Evolutionary conservation across 2,797 vertebrate species (phyloP).

Genomic region (Scolopax bukidnonensis): DNA sequence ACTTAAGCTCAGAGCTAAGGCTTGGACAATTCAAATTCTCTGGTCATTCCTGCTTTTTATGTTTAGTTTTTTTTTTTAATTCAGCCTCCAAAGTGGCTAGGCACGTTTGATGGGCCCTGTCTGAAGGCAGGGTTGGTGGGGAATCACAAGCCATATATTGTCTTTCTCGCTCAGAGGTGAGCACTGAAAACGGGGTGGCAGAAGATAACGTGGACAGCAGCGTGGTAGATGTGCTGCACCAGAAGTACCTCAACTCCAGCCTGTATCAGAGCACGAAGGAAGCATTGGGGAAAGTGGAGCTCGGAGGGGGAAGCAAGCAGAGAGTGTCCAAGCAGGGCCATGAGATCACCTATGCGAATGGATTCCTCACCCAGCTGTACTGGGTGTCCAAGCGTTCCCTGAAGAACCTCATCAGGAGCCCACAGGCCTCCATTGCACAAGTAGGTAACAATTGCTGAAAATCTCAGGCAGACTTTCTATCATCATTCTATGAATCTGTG

Average conservation of each 20-base stretch:
- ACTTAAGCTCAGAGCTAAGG: not conserved
- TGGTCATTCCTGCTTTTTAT: not conserved
- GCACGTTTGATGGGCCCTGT: not conserved
- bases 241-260: constrained; percentile 66
- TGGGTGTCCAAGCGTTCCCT: constrained; percentile 72
- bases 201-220: not conserved
- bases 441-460: not conserved
- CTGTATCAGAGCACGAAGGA: constrained; percentile 47
- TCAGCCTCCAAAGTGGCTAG: not conserved
- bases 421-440: constrained; percentile 72
- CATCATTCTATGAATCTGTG: not conserved
- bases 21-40: not conserved
- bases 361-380: constrained; percentile 69
- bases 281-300: constrained; percentile 38
- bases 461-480: not conserved
- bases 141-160: not conserved
- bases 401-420: constrained; percentile 73
- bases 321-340: not conserved
- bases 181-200: constrained; percentile 20
- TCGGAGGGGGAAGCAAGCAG: not conserved
- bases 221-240: constrained; percentile 62
- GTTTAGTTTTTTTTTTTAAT: not conserved
- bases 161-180: constrained; percentile 1
- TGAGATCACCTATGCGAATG: constrained; percentile 72
- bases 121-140: not conserved